Evolutionary conservation across 2,113 vertebrate species (phyloP), one percentile per base, ranked within the genome.

Genomic region (Pangasianodon gigas): DNA sequence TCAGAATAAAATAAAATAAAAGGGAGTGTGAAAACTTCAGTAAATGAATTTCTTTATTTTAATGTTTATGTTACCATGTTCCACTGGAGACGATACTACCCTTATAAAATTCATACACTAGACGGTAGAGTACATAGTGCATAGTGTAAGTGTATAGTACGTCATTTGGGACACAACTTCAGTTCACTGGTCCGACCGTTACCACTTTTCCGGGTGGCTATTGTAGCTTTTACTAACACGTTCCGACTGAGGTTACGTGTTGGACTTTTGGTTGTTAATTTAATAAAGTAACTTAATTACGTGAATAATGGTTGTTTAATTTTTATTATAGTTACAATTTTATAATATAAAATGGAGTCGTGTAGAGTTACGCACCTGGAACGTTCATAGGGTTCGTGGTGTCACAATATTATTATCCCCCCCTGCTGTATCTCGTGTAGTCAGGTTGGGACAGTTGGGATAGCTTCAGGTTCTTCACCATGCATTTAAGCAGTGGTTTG

Each of bases 401-500:
- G 95, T 92, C 7, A 86, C 95, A 14, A 6, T 95, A 89, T 95
- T 95, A 93, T 95, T 81, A 86, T 92, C 92, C 95, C 96, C 91
- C 37, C 46, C 5, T 62, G 51, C 14, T 18, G n/a, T 71, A 37
- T 19, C 18, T 54, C 11, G 41, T 84, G 51, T 13, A 32, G 62
- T 32, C 58, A 82, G n/a, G 29, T 6, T 32, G 6, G 51, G 67
- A n/a, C 41, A 24, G 37, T 75, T 54, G 37, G 18, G n/a, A 62
- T 19, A 44, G 19, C 3, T 96, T 79, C 54, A 4, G 21, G 14
- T 11, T 41, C 14, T 48, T 54, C 29, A 82, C 1, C 88, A 96
- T 99, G 98, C 93, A 96, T 89, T 69, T 94, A 4, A 96, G 93
- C 1, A 95, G 96, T 0, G 88, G 85, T 10, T 92, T 99, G 56